These are phyloP conservation scores for Sylvietta virens DNA, from an alignment of 2,113 vertebrate species.

Conservation along the genomic window DNA sequence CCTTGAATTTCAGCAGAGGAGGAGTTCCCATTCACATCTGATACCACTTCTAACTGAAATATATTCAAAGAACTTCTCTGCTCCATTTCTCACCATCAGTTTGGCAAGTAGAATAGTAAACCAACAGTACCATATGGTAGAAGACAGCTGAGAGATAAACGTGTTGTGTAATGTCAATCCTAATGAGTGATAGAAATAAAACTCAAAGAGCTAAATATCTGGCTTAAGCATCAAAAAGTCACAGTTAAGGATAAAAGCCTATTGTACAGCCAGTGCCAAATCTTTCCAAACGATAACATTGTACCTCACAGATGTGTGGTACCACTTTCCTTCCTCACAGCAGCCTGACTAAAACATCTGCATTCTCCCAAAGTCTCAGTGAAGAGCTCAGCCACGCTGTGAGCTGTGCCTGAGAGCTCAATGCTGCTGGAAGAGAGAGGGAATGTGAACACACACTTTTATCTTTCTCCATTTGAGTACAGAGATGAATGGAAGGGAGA, in stretches of 20 bases:
- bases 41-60: not conserved
- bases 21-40: not conserved
- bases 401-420: not conserved
- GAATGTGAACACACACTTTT: not conserved
- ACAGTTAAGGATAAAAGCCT: not conserved
- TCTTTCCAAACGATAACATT: not conserved
- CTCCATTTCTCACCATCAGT: conserved; percentile 10
- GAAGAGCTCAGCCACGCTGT: not conserved
- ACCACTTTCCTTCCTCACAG: not conserved
- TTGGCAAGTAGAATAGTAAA: conserved; percentile 24
- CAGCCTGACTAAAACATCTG: not conserved
- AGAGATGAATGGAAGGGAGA: not conserved
- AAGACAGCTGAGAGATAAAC: conserved; percentile 27
- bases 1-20: not conserved
- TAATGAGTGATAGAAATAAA: conserved; percentile 58
- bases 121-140: not conserved
- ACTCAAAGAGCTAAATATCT: conserved; percentile 27
- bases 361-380: not conserved
- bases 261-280: not conserved
- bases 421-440: not conserved
- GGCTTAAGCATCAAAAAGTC: conserved; percentile 1
- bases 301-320: not conserved
- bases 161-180: conserved; percentile 29
- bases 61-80: not conserved
- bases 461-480: not conserved